phyloP scores from a whole-genome alignment of 2,888 invertebrate species.

The Gnatocerus cornutus region DNA sequence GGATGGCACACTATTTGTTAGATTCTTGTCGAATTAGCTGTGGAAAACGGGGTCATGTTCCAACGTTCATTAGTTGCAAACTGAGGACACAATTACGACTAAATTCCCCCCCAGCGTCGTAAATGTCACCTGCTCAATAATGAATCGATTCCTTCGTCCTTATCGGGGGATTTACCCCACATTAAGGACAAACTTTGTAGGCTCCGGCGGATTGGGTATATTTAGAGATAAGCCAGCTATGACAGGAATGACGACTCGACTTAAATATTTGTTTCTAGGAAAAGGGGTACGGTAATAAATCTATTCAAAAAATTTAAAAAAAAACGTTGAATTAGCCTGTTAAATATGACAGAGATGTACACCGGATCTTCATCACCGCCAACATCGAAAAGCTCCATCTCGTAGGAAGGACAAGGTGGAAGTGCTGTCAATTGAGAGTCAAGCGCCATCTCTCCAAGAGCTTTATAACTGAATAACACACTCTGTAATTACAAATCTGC shows the following conservation, averaged over 20 bases:
- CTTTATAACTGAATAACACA: too few species aligned
- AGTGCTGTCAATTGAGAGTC: too few species aligned
- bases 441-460: too few species aligned
- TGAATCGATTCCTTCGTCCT: conserved; percentile 38
- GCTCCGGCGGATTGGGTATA: conserved; percentile 12
- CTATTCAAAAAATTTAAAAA: too few species aligned
- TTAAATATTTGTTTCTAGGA: too few species aligned
- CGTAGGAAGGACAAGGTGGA: too few species aligned
- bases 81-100: conserved; percentile 28
- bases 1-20: conserved; percentile 10
- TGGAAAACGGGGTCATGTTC: conserved; percentile 14
- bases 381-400: too few species aligned
- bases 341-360: too few species aligned
- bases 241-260: conserved; percentile 9
- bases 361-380: too few species aligned
- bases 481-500: neutral
- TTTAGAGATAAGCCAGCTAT: conserved; percentile 21
- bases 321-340: too few species aligned
- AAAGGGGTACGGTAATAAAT: too few species aligned
- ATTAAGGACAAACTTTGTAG: conserved; percentile 28
- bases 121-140: conserved; percentile 40
- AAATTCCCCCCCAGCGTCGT: conserved; percentile 35
- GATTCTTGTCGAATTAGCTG: conserved; percentile 29
- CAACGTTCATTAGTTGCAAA: conserved; percentile 36
- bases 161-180: conserved; percentile 36